A percentile compares a stretch with the other conserved stretches of the same genome.
These are phyloP conservation scores for Nephrotoma flavescens DNA, from an alignment of 2,888 invertebrate species.

Conservation along the genomic window DNA sequence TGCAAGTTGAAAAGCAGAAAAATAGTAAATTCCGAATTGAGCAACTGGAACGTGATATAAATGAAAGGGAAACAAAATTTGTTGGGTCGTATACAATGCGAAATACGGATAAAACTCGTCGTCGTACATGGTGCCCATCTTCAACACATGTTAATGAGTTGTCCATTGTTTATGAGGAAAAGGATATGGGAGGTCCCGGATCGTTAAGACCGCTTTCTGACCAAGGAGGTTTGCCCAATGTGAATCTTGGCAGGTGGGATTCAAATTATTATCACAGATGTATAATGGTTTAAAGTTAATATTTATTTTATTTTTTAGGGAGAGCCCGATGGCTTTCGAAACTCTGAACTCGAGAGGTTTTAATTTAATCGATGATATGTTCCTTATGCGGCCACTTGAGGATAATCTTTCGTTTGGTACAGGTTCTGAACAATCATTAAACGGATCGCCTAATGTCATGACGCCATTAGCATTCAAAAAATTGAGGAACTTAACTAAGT, in stretches of 20 bases:
- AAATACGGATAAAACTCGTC: conserved; percentile 16
- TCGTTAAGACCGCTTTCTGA: background rate
- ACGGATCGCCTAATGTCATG: background rate
- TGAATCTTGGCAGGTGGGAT: background rate
- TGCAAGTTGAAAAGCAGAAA: conserved; percentile 38
- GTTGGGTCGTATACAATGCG: conserved; percentile 20
- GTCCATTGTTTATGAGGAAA: conserved; percentile 13
- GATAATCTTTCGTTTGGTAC: background rate
- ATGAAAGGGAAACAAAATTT: conserved; percentile 23
- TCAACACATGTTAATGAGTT: conserved; percentile 8
- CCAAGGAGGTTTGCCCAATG: background rate
- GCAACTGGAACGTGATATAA: conserved; percentile 22
- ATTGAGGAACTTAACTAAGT: background rate
- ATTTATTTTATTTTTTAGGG: background rate
- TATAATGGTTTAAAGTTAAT: no score
- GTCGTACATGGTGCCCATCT: conserved; percentile 30
- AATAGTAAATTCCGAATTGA: conserved; percentile 25
- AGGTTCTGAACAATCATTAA: background rate
- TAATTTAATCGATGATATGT: background rate
- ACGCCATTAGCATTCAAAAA: background rate
- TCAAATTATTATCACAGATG: no score
- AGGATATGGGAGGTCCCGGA: background rate
- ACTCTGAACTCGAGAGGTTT: background rate
- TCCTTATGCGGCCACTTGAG: background rate
- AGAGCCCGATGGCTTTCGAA: background rate